Evolutionary conservation across 2,797 vertebrate species (phyloP), one percentile per base, ranked within the genome.

Genomic region (Siniperca undulata): DNA sequence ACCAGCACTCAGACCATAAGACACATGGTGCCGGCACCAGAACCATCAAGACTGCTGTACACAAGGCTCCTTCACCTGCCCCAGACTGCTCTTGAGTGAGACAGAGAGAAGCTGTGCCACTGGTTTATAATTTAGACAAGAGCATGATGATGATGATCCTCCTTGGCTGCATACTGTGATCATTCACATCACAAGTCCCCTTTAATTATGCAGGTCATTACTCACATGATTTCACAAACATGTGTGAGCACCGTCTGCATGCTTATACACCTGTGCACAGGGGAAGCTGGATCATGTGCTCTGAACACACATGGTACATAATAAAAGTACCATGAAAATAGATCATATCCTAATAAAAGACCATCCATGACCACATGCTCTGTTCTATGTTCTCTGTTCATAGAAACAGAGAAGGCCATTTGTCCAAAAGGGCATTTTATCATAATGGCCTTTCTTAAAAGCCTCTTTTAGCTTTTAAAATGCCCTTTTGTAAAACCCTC

Each of bases 151-250:
- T 86, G 65, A 84, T 40, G 67, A 86, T 85, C 60, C 59, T 60
- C 70, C 68, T 59, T 27, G 73, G 30, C 65, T 71, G 72, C 73
- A 34, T 60, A 69, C 52, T 74, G 52, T 81, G 74, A 83, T 89
- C 64, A 74, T 59, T 84, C 81, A 65, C 77, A 81, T 78, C 61
- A 70, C 65, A 74, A 65, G 65, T 75, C 75, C 46, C 38, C 55
- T 82, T 82, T 83, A 73, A 79, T 85, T 78, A 88, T 53, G 52
- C 69, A 77, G 52, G 58, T 83, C 75, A 22, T 88, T 83, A 81
- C 42, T 77, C 78, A 66, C 34, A 55, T 65, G 34, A 82, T 76
- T 77, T 75, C 61, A 83, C 55, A 61, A 55, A 40, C 50, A 61
- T 78, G 55, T 78, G 1, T 67, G 20, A 81, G 56, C 2, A 13